A percentile compares a stretch with the other conserved stretches of the same genome.
Evolutionary conservation across 2,797 vertebrate genomes (phyloP).

Genomic region (Macropus fuliginosus): DNA sequence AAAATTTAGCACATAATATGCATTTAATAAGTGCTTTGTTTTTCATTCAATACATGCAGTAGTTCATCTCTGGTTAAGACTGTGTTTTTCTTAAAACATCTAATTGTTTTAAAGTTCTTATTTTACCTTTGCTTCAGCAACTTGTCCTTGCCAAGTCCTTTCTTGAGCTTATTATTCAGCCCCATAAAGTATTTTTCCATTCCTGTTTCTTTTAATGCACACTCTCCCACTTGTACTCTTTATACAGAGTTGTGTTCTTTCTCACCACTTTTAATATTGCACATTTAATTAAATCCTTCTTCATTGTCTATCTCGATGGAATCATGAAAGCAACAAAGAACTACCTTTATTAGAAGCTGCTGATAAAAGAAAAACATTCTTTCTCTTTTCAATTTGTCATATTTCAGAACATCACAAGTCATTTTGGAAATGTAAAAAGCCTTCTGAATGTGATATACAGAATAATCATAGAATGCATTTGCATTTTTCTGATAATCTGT

Average conservation of each 20-base stretch:
- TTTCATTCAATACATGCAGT: background rate
- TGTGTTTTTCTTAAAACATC: background rate
- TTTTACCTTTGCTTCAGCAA: conserved; percentile 49
- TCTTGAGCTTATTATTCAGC: conserved; percentile 15
- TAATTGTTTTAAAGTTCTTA: background rate
- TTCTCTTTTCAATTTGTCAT: background rate
- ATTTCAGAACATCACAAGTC: background rate
- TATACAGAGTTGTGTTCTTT: background rate
- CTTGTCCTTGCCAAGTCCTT: conserved; percentile 56
- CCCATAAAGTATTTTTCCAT: background rate
- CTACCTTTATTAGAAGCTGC: background rate
- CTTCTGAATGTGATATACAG: background rate
- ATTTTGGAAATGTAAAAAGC: background rate
- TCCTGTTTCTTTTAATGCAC: background rate
- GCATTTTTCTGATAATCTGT: background rate
- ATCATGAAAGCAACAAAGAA: background rate
- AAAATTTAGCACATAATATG: background rate
- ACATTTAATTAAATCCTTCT: background rate
- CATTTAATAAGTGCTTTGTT: background rate
- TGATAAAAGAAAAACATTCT: background rate
- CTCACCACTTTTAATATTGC: background rate
- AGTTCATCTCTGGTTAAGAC: background rate
- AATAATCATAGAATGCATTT: background rate
- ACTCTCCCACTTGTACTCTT: background rate
- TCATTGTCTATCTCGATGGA: background rate